A percentile compares a stretch with the other conserved stretches of the same genome.
phyloP scores from a whole-genome alignment of 1,140 invertebrate species.

The Bilobella aurantiaca region DNA sequence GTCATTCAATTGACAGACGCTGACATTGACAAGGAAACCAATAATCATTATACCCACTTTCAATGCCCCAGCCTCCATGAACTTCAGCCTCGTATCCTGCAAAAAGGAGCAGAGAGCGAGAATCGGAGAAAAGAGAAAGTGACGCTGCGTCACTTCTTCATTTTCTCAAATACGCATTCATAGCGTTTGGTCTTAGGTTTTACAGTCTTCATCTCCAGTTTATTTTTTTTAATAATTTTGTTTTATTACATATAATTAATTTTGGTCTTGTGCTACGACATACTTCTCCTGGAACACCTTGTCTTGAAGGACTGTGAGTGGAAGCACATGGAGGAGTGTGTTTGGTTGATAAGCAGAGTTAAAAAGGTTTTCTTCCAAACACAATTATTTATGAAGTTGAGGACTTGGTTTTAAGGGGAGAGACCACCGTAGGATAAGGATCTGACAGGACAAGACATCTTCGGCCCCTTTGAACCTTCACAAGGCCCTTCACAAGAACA shows the following conservation, averaged over 20 bases:
- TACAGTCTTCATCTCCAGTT: not conserved
- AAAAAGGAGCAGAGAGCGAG: too few relatives aligned
- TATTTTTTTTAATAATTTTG: not conserved
- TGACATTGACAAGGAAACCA: too few relatives aligned
- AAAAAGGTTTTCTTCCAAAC: constrained; percentile 2
- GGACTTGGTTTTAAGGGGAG: not conserved
- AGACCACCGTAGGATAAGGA: not conserved
- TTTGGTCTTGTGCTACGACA: not conserved
- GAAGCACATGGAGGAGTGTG: constrained; percentile 2
- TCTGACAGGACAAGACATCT: constrained; percentile 6
- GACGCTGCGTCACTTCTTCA: too few relatives aligned
- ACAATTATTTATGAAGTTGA: constrained; percentile 6
- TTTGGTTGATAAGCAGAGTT: not conserved
- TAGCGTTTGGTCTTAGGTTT: not conserved
- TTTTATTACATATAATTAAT: too few relatives aligned
- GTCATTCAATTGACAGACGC: too few relatives aligned
- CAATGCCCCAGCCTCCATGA: too few relatives aligned
- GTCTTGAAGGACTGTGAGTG: not conserved
- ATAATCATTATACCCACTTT: too few relatives aligned
- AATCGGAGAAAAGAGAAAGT: too few relatives aligned
- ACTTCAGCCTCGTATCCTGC: too few relatives aligned
- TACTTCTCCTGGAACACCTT: not conserved
- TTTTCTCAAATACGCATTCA: too few relatives aligned
- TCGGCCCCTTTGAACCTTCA: not conserved
- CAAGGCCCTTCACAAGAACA: too few relatives aligned